A percentile compares a stretch with the other conserved stretches of the same genome.
phyloP scores from a whole-genome alignment of 2,888 invertebrate genomes.

The Crocallis elinguaria region DNA sequence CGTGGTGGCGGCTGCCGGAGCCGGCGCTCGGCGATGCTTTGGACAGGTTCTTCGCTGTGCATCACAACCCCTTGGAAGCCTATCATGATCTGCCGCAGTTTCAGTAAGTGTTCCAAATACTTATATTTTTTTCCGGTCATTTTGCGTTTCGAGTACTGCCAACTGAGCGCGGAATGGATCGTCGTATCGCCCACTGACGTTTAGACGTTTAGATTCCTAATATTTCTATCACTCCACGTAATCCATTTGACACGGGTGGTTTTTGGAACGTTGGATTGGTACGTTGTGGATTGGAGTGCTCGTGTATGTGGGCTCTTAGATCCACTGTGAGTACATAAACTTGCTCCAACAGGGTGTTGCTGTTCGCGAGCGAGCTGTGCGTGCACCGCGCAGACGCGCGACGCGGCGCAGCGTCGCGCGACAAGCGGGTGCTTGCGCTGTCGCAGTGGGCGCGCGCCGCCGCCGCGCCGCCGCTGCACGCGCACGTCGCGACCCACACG shows the following conservation, averaged over 20 bases:
- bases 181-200: no score
- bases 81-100: slow-evolving; percentile 69
- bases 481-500: slow-evolving; percentile 48
- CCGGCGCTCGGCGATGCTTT: slow-evolving; percentile 59
- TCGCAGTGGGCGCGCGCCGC: slow-evolving; percentile 58
- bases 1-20: slow-evolving; percentile 67
- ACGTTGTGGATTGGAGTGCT: no score
- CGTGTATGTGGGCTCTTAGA: no score
- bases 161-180: no score
- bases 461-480: slow-evolving; percentile 45
- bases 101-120: slow-evolving; percentile 48
- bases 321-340: no score
- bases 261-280: no score
- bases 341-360: slow-evolving; percentile 42
- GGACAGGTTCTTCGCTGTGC: slow-evolving; percentile 62
- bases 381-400: background rate
- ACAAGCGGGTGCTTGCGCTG: slow-evolving; percentile 33
- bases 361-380: slow-evolving; percentile 52
- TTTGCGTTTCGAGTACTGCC: no score
- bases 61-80: slow-evolving; percentile 54
- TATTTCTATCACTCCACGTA: no score
- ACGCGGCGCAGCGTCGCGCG: background rate
- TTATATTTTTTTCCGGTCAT: no score
- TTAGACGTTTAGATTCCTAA: no score
- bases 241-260: no score